A percentile compares a stretch with the other conserved stretches of the same genome.
Evolutionary conservation across 2,797 vertebrate species (phyloP).

Genomic region (Coluber constrictor): DNA sequence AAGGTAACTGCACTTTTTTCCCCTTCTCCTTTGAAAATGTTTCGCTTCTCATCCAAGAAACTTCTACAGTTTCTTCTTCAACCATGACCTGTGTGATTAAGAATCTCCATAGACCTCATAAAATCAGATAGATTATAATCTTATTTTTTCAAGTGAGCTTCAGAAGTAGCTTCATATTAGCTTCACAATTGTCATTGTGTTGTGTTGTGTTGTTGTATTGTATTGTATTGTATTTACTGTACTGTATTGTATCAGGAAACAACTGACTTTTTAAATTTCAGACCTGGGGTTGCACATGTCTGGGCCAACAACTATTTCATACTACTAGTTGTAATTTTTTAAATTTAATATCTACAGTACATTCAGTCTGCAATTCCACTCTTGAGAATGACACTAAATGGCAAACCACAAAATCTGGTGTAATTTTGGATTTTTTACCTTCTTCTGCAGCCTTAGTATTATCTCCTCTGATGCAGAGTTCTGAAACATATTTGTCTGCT

Average conservation of each 20-base stretch:
- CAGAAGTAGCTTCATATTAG: neutral
- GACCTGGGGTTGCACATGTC: neutral
- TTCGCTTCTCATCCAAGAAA: neutral
- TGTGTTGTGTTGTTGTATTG: neutral
- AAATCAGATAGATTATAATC: neutral
- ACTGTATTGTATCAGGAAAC: neutral
- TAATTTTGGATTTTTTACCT: neutral
- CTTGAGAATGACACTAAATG: neutral
- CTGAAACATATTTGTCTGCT: neutral
- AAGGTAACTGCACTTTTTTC: neutral
- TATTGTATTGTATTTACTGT: neutral
- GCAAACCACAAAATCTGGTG: neutral
- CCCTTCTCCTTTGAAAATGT: neutral
- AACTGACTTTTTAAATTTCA: neutral
- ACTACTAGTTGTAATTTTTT: neutral
- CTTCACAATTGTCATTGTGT: neutral
- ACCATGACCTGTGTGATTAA: neutral
- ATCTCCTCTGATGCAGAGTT: neutral
- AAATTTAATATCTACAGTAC: neutral
- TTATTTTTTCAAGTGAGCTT: neutral
- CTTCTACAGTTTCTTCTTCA: neutral
- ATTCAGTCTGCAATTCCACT: neutral
- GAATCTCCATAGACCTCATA: neutral
- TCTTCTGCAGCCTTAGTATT: neutral
- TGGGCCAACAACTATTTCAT: neutral